Evolutionary conservation across 2,113 vertebrate genomes (phyloP), one percentile per base, ranked within the genome.

Genomic region (Otocyon megalotis): DNA sequence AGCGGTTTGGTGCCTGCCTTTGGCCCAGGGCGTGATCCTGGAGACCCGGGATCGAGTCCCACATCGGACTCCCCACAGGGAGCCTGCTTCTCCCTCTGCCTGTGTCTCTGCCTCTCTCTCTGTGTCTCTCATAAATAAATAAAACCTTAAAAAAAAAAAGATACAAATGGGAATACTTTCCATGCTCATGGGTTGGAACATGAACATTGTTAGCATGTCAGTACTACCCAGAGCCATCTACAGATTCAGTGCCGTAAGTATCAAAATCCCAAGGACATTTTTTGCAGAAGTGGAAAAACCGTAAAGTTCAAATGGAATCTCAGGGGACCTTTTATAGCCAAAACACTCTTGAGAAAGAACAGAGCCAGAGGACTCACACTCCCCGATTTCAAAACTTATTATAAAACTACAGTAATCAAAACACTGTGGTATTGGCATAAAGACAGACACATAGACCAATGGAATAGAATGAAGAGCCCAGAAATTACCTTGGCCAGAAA

Each of bases 11-110:
- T 1, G 43, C 43, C 43, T 43, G 43, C 43, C 43, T 43, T 43
- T 43, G 43, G 43, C 43, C 43, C 43, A 43, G 43, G 43, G 43
- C 43, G 43, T 1, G 43, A 8, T 43, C 43, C 43, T 43, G 43
- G 43, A 43, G 43, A 8, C 5, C 43, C 43, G 0, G 43, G 43
- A 43, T 43, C 1, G 6, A 43, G 1, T 43, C 43, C 43, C 43
- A 1, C 1, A 1, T 43, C 7, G 43, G 43, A 7, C 43, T 43
- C 43, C 43, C 43, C n/a, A n/a, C n/a, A n/a, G n/a, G n/a, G n/a
- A n/a, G n/a, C 5, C 43, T 43, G 43, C 43, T 43, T 43, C 43
- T 43, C 43, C 7, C 43, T 43, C 43, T 43, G 43, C 43, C 43
- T 43, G 43, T 43, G 43, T 43, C 43, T 43, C 43, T 43, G 43